A percentile compares a stretch with the other conserved stretches of the same genome.
These are phyloP conservation scores for Ctenoplectra terminalis DNA, from an alignment of 1,140 invertebrate genomes.

Conservation along the genomic window DNA sequence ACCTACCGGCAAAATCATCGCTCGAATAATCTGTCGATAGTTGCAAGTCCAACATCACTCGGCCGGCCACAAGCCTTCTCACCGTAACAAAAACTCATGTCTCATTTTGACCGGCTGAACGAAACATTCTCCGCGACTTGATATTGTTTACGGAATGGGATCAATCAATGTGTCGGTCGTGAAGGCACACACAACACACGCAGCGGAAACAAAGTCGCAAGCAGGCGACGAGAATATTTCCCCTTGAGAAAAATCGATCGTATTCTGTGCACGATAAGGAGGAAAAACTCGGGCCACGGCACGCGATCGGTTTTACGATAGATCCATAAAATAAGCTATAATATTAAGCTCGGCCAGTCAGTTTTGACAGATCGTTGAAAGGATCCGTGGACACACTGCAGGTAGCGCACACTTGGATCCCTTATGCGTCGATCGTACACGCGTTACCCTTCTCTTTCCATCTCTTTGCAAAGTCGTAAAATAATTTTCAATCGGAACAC, in stretches of 20 bases:
- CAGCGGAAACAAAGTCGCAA: background rate
- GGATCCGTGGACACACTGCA: background rate
- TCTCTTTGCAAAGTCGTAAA: background rate
- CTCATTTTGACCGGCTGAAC: conserved; percentile 1
- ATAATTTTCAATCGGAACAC: background rate
- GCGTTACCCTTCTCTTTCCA: conserved; percentile 27
- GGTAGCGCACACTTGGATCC: background rate
- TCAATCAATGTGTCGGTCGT: conserved; percentile 24
- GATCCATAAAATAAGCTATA: background rate
- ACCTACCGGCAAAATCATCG: conserved; percentile 27
- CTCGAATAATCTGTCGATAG: conserved; percentile 1
- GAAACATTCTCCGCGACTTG: background rate
- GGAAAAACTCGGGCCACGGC: background rate
- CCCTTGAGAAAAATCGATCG: conserved; percentile 34
- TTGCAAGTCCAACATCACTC: conserved; percentile 8
- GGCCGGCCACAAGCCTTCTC: background rate
- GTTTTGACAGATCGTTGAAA: conserved; percentile 35
- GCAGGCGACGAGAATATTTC: background rate
- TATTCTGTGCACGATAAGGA: background rate
- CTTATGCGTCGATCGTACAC: background rate
- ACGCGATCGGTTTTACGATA: background rate
- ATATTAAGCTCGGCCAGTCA: background rate
- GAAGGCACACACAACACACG: background rate
- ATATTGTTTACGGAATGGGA: conserved; percentile 43
- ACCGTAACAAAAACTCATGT: conserved; percentile 3